Evolutionary conservation across 2,113 vertebrate species (phyloP), one percentile per base, ranked within the genome.

Genomic region (Tretioscincus oriximinensis): DNA sequence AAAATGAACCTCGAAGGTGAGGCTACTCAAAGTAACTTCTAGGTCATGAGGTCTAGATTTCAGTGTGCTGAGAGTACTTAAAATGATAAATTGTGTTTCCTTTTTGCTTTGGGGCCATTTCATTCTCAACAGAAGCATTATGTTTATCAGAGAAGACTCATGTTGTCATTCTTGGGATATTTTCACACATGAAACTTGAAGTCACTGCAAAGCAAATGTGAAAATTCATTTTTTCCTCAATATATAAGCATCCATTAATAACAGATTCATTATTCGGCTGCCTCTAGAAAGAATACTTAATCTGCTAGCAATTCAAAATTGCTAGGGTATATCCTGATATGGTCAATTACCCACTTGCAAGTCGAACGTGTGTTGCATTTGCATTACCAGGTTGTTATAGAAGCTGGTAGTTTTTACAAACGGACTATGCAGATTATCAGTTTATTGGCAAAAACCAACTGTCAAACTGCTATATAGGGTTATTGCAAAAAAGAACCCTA

Each of bases 21-120:
- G 81, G 89, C 76, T 92, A 94, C 94, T 94, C 92, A 89, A 90
- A 84, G 81, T 87, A 91, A 90, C 81, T 91, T 90, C 87, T 91
- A 72, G 91, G 89, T 93, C 91, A 92, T 80, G 89, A 87, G 81
- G 82, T 84, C 88, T 61, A 79, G 0, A 0, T 35, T 89, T 81
- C 85, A n/a, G 64, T 67, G 80, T 73, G 90, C 88, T 82, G 89
- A 88, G 85, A 68, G 79, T 68, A 85, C 83, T 88, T 88, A 14
- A 81, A 89, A 80, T 18, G 26, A 65, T 65, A 80, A 87, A 80
- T 7, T 66, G 49, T 5, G 71, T 2, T n/a, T 14, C 11, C 0
- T 29, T 29, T 24, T 68, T 81, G 72, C 26, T 61, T 65, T 31
- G 0, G 69, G 71, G 28, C 71, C 58, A 9, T 47, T 66, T 81